Base-by-base conservation (phyloP, 1,140 invertebrate species). In the Tetragnatha versicolor region DNA sequence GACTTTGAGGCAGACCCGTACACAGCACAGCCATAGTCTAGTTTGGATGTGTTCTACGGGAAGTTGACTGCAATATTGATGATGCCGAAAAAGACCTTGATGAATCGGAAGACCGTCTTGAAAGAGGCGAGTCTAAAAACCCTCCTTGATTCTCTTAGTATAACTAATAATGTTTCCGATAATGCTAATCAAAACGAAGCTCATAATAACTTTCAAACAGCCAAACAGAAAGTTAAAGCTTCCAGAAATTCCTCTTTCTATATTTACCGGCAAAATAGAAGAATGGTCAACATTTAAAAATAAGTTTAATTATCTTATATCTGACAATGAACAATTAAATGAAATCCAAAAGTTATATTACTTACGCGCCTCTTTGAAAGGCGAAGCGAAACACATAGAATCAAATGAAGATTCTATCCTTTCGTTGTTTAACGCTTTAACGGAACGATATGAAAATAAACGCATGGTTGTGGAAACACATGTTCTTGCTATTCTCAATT, bases 291-390 rank as follows among this genome's bases (percentile, higher is more conserved):
- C 14, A n/a, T 60, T 37, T 33, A 60, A 60, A 33, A 33, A 4
- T 31, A 10, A 60, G 33, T 60, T 60, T 60, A 22, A 10, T 12
- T 1, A 60, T 60, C 10, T 60, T 31, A 60, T 60, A 17, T 31
- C 29, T 31, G 33, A 60, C 22, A 60, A 29, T 60, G 25, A 60
- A 31, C 25, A 60, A 17, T 60, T 60, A 60, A 60, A 60, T 60
- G 55, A 60, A 31, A 60, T 29, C 0, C 55, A 60, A 60, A 60
- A 60, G 22, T 33, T 60, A 10, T 60, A n/a, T 33, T 31, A 60
- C 33, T 58, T 60, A 2, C 55, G 5, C 22, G 55, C 25, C 27
- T 37, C 55, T 10, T 60, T 60, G 33, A 60, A 29, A 12, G 55
- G 25, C 12, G 55, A 60, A n/a, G 53, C 25, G 9, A 37, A 60